Evolutionary conservation across 1,140 invertebrate species (phyloP), one percentile per base, ranked within the genome.

Genomic region (Panagrolaimus sp.): DNA sequence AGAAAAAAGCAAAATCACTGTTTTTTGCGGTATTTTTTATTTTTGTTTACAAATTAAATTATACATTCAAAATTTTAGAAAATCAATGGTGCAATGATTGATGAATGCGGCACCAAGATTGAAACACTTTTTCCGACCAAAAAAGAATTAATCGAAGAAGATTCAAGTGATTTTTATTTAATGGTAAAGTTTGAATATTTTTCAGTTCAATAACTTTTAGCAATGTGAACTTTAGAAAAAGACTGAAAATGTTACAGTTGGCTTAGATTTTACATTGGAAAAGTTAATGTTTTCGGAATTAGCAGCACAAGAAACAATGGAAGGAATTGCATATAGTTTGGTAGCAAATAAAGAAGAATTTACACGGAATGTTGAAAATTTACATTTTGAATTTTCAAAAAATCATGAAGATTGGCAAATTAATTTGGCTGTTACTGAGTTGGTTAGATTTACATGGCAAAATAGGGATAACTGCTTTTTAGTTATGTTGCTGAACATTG

Each of bases 371-470:
- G 21, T 73, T 14, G 73, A 72, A 48, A 73, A 73, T 73, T 46
- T 73, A 47, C 73, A 76, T 43, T 73, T 73, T 45, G 72, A 73
- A 62, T 75, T 77, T 48, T 47, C 65, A 10, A 68, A 46, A 14
- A 76, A 71, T 47, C 63, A 73, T 43, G 73, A 68, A 26, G 73
- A 62, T n/a, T 75, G 21, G 26, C 43, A 65, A n/a, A 76, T 73
- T 17, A 70, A 73, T 52, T 55, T 73, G 47, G 67, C 47, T 44
- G 58, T 73, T 43, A 73, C 71, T 4, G 71, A 72, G 71, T 72
- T 26, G 8, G 21, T 43, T 7, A 45, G 6, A 7, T 28, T 46
- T 15, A 0, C 0, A n/a, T 9, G 0, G 9, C 14, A 21, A 71
- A 7, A 6, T 28, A 24, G 17, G 1, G 26, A 63, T 26, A 10